Evolutionary conservation across 2,888 invertebrate genomes (phyloP), one percentile per base, ranked within the genome.

Genomic region (Drosophila paracracens): DNA sequence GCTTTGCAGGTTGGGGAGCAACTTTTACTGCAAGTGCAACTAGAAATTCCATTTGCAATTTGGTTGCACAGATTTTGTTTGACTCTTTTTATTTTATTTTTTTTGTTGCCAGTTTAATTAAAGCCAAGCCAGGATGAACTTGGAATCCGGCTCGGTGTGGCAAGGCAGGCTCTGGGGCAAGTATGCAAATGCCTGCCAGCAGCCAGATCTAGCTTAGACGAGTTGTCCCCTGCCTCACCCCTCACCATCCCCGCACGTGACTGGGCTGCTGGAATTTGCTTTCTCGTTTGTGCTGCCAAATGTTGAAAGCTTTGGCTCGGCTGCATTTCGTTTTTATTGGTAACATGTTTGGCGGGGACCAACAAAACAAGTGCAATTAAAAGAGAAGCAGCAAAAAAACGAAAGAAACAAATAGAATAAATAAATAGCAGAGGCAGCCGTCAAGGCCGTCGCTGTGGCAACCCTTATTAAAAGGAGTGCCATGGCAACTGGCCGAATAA

Each of bases 251-350:
- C 7, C 40, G 48, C 56, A 58, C 66, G 61, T 66, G 65, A 73
- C 43, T 43, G 31, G 29, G 21, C 69, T n/a, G 31, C 21, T 82
- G 82, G 89, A 88, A 86, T 90, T 90, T 88, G 88, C 89, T 88
- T 90, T 85, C 88, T 69, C 80, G 76, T 76, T 79, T 31, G 48
- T 64, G 51, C 29, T 57, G 36, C 59, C 46, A 48, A 48, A 62
- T 31, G 46, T 56, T 51, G 3, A 38, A 63, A 68, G 68, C 79
- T 74, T 46, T 61, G 70, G 70, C 65, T 58, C 35, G 65, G 62
- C 40, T 46, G 58, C 77, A 73, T 89, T 88, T 88, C 91, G 91
- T 83, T 88, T 88, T 88, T 88, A 79, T 88, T 88, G 89, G 82
- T 71, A 88, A 88, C 88, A 81, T 67, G 90, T 89, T 88, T 79